Conservation (phyloP, 2,888 invertebrate genomes). For the Lampropteryx suffumata region DNA sequence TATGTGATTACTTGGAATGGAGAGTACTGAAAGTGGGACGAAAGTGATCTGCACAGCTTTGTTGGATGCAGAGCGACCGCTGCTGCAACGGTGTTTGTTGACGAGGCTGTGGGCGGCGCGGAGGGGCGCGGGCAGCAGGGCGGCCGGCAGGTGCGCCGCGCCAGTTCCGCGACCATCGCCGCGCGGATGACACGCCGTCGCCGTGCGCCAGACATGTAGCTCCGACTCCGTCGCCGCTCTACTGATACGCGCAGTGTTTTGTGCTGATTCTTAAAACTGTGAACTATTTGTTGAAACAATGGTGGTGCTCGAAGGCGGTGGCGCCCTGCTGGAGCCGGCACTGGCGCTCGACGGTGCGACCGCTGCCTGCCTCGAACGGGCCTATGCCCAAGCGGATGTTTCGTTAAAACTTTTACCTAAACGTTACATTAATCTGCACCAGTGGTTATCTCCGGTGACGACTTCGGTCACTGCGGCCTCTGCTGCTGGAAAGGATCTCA, state of each 20-base stretch:
- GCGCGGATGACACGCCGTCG: constrained; percentile 59
- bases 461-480: constrained; percentile 73
- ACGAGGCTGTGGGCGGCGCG: constrained; percentile 66
- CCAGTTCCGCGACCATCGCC: constrained; percentile 75
- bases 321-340: constrained; percentile 80
- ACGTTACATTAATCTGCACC: constrained; percentile 94
- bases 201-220: constrained; percentile 68
- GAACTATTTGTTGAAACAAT: constrained; percentile 55
- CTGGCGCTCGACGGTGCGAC: constrained; percentile 88
- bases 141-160: constrained; percentile 62
- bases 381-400: constrained; percentile 91
- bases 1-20: constrained; percentile 35
- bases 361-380: constrained; percentile 88
- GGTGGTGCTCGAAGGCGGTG: constrained; percentile 80
- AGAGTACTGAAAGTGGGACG: constrained; percentile 63
- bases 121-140: constrained; percentile 49
- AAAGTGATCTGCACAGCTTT: constrained; percentile 62
- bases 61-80: constrained; percentile 70
- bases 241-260: constrained; percentile 51
- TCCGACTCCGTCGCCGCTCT: constrained; percentile 44
- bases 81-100: constrained; percentile 78
- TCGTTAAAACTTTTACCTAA: constrained; percentile 95
- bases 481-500: constrained; percentile 88
- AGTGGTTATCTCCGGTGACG: constrained; percentile 93
- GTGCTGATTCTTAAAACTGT: constrained; percentile 57